Evolutionary conservation across 64 coral and sea anemone genomes (phyloP), one percentile per base, ranked within the genome.

Genomic region (Montipora foliosa): DNA sequence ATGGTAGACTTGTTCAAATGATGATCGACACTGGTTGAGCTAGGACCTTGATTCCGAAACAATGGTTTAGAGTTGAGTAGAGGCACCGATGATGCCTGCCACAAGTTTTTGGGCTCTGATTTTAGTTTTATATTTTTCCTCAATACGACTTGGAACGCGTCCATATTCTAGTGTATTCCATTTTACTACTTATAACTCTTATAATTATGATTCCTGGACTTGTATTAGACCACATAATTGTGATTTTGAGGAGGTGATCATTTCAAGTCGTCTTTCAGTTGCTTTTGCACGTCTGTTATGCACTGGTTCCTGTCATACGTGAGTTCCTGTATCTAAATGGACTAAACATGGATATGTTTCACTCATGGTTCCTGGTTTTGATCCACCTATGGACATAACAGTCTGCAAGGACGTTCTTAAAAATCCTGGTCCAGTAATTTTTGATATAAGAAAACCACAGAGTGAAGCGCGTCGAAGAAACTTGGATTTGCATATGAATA

Each of bases 321-420:
- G 15, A 8, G 44, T 46, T 44, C 25, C 77, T 6, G 5, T 22
- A 16, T 48, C 19, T 52, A 79, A 79, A 52, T 52, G 8, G 49
- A 79, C 44, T 52, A 79, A 79, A 44, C 77, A 79, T 79, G 10
- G 77, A 24, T 79, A 29, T 29, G 14, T 52, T 79, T 52, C 13
- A 22, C 77, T 22, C 44, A 55, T 55, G 52, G 13, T 22, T 79
- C 77, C 19, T 79, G 77, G 77, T 79, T 22, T 29, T 79, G 77
- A 79, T 52, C 77, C 77, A 52, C 77, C 77, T 15, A 5, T 52
- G 12, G 77, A 79, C 25, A 11, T 79, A 9, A 79, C 77, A 10
- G 77, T 79, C 13, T 79, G 12, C 49, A 52, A 46, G 11, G 77
- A 79, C 37, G 77, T 79, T 79, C 49, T 79, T 46, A 79, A 79